These are phyloP conservation scores for Neuroscelio doddi DNA, from an alignment of 2,888 invertebrate genomes.

Conservation along the genomic window DNA sequence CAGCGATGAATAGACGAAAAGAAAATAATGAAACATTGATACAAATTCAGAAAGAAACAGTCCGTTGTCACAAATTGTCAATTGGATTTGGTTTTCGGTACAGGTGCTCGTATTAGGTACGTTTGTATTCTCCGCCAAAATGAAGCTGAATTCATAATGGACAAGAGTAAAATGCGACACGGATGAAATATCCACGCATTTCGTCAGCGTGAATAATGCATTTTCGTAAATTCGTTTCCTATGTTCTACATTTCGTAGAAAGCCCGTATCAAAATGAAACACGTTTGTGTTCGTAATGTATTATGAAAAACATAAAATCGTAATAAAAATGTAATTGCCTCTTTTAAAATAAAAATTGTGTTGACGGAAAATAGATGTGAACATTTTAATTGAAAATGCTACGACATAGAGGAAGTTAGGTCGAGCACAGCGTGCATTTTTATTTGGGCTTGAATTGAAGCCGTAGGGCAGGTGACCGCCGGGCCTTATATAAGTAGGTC, in stretches of 20 bases:
- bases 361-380: no score
- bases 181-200: no score
- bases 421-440: neutral
- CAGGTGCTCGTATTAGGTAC: slow-evolving; percentile 23
- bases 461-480: slow-evolving; percentile 49
- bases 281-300: no score
- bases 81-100: slow-evolving; percentile 28
- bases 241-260: no score
- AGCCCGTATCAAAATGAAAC: no score
- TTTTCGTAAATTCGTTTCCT: no score
- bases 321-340: neutral
- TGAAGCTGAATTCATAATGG: neutral
- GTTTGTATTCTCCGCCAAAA: neutral
- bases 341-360: neutral
- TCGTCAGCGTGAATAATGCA: no score
- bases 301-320: no score
- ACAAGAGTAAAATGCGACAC: no score
- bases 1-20: neutral
- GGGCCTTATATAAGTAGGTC: slow-evolving; percentile 54
- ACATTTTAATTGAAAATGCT: neutral
- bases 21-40: slow-evolving; percentile 1
- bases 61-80: slow-evolving; percentile 18
- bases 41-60: neutral
- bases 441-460: slow-evolving; percentile 8
- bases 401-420: slow-evolving; percentile 6